These are phyloP conservation scores for Drosophila lowei DNA, from an alignment of 1,140 invertebrate genomes.

Conservation along the genomic window DNA sequence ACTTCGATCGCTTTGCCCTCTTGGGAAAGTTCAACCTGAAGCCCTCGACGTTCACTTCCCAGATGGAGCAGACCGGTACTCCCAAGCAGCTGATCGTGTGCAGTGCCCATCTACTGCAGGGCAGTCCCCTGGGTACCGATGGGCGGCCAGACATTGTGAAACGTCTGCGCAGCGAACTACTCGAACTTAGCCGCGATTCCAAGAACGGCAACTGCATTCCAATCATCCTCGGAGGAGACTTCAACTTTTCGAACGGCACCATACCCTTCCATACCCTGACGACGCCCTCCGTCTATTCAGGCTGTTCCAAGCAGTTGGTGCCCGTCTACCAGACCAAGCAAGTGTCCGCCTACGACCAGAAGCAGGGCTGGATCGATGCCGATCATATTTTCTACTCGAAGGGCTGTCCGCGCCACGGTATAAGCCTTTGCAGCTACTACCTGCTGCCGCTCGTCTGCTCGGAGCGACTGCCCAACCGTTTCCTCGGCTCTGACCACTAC, in stretches of 20 bases:
- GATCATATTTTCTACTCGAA: conserved; percentile 90
- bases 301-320: not conserved
- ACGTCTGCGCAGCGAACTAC: not conserved
- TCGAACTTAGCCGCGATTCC: not conserved
- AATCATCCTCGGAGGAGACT: not conserved
- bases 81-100: not conserved
- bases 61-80: no score
- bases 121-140: not conserved
- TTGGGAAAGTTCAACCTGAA: not conserved
- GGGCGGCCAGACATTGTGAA: not conserved
- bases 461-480: conserved; percentile 87
- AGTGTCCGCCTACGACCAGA: not conserved
- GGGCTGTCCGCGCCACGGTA: not conserved
- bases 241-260: not conserved
- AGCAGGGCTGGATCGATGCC: not conserved
- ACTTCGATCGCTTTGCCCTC: not conserved
- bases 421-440: conserved; percentile 82
- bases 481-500: conserved; percentile 89
- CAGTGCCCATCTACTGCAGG: not conserved
- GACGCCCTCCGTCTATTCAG: not conserved
- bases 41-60: no score
- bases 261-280: not conserved
- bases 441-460: conserved; percentile 85
- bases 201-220: not conserved
- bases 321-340: not conserved